phyloP scores from a whole-genome alignment of 2,113 vertebrate species.

The Anolis carolinensis region DNA sequence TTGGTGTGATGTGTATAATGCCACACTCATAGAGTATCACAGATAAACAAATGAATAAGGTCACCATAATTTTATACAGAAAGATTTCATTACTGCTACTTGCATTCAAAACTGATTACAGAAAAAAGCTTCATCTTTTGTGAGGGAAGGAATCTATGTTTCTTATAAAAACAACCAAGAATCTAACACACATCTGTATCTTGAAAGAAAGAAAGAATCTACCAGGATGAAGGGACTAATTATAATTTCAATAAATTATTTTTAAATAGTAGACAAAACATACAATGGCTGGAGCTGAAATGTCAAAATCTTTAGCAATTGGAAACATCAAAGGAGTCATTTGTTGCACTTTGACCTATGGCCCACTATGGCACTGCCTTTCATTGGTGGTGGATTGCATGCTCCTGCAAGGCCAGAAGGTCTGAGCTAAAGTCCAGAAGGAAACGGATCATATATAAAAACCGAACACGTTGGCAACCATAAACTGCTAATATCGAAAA shows the following conservation, averaged over 20 bases:
- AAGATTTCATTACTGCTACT: conserved; percentile 24
- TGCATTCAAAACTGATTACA: conserved; percentile 37
- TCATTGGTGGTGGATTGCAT: no score
- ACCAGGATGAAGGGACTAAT: no score
- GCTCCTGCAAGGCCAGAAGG: no score
- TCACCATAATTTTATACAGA: conserved; percentile 29
- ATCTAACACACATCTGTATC: not conserved
- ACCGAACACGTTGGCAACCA: no score
- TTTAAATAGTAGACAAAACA: not conserved
- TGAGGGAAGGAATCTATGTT: not conserved
- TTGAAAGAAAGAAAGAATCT: not conserved
- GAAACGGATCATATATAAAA: no score
- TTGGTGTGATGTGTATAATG: conserved; percentile 27
- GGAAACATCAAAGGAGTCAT: not conserved
- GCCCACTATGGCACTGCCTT: no score
- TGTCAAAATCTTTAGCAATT: not conserved
- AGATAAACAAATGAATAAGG: conserved; percentile 17
- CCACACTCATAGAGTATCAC: conserved; percentile 28
- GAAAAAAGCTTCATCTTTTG: not conserved
- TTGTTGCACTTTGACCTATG: not conserved
- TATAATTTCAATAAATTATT: no score
- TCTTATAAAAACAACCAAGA: not conserved
- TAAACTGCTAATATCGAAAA: no score
- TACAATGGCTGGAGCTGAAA: not conserved
- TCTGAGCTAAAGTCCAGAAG: no score